A percentile compares a stretch with the other conserved stretches of the same genome.
Evolutionary conservation across 2,888 invertebrate genomes (phyloP).

Genomic region (Vesta saturnalis): DNA sequence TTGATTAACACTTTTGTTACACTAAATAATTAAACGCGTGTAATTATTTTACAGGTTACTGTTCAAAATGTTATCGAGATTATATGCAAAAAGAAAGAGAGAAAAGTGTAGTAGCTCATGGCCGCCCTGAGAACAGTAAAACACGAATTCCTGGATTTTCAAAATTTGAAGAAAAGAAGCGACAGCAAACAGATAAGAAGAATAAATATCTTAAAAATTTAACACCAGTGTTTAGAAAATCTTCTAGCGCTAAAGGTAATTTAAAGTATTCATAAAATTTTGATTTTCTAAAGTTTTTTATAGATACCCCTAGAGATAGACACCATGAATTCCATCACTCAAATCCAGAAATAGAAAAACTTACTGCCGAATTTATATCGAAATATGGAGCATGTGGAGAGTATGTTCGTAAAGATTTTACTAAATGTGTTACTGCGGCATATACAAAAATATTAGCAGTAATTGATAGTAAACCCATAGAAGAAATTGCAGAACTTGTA

Average conservation of each 20-base stretch:
- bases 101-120: slow-evolving; percentile 56
- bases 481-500: slow-evolving; percentile 88
- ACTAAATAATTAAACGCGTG: not conserved
- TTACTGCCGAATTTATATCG: slow-evolving; percentile 59
- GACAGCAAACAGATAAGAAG: slow-evolving; percentile 76
- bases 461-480: slow-evolving; percentile 70
- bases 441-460: slow-evolving; percentile 71
- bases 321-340: slow-evolving; percentile 59
- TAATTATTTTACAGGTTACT: slow-evolving; percentile 70
- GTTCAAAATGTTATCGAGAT: slow-evolving; percentile 95
- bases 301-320: slow-evolving; percentile 61
- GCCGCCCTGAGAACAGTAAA: slow-evolving; percentile 51
- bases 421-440: slow-evolving; percentile 74
- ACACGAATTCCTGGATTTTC: slow-evolving; percentile 70
- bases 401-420: slow-evolving; percentile 70
- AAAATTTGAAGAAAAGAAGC: slow-evolving; percentile 88
- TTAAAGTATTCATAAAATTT: too few species aligned
- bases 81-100: slow-evolving; percentile 71
- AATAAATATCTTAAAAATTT: slow-evolving; percentile 74
- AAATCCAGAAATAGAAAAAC: slow-evolving; percentile 65
- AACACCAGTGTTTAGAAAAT: slow-evolving; percentile 80
- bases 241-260: slow-evolving; percentile 69
- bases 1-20: too few species aligned
- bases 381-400: slow-evolving; percentile 61
- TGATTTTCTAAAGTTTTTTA: slow-evolving; percentile 32